Evolutionary conservation across 2,888 invertebrate genomes (phyloP), one percentile per base, ranked within the genome.

Genomic region (Synanthedon formicaeformis): DNA sequence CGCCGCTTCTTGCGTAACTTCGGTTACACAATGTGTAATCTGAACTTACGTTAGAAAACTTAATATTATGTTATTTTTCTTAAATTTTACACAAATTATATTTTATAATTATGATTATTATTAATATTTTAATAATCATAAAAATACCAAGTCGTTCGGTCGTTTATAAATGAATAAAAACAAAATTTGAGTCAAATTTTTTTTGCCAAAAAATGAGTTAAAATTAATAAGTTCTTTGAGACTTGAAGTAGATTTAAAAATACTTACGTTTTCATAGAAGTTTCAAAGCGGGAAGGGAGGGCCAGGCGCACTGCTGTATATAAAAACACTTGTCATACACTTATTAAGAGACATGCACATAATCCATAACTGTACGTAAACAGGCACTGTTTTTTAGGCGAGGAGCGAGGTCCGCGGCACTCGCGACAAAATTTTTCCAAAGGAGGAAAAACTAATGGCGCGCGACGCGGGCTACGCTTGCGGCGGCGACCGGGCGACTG

Each of bases 381-480:
- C 14, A 41, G 41, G 49, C 49, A 50, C 41, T 49, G 13, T 49
- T 49, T 49, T n/a, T 49, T 49, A 49, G 45, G 45, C 45, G 11
- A 45, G 11, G 45, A 34, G 45, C 45, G 45, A 45, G 45, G 54
- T 56, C 57, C 60, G 63, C 64, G 62, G 67, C 74, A 77, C 74
- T 74, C 83, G 80, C 84, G 84, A 79, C 84, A 84, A 82, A 78
- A 83, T 82, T 85, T 85, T 85, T 82, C 84, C 80, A 71, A 66
- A 57, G 59, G 55, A 56, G 61, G 67, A 71, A 79, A 82, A 85
- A 83, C 81, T 83, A 69, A 65, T 78, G 82, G 77, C 84, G 84
- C 84, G 81, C 75, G 75, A 70, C 80, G 76, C 81, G 75, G 65
- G 61, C 72, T 64, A 69, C 79, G 76, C 78, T 63, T 59, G 67